A percentile compares a stretch with the other conserved stretches of the same genome.
These are phyloP conservation scores for Pterostichus madidus DNA, from an alignment of 2,888 invertebrate genomes.

Conservation along the genomic window DNA sequence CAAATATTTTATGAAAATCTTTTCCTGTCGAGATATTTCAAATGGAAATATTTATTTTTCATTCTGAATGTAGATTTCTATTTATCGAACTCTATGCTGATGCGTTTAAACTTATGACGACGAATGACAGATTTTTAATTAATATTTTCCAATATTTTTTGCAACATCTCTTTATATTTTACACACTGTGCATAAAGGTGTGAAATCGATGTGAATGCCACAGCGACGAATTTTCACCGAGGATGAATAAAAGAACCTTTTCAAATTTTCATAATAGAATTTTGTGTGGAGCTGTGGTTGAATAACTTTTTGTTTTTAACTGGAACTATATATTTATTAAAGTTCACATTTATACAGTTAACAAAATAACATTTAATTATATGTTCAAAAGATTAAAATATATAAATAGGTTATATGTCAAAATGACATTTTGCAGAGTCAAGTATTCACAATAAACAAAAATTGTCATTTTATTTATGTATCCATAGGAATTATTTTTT, in stretches of 20 bases:
- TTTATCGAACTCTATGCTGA: slow-evolving; percentile 7
- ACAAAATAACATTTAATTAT: too few relatives aligned
- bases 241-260: slow-evolving; percentile 20
- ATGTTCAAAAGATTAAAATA: too few relatives aligned
- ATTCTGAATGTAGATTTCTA: slow-evolving; percentile 4
- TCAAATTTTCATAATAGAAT: slow-evolving; percentile 28
- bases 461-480: too few relatives aligned
- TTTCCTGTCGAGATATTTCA: slow-evolving; percentile 2
- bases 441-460: too few relatives aligned
- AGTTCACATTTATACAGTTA: neutral
- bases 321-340: slow-evolving; percentile 9
- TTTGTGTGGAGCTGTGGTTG: slow-evolving; percentile 3
- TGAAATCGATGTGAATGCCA: slow-evolving; percentile 42
- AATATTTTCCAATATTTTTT: slow-evolving; percentile 49
- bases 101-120: slow-evolving; percentile 25
- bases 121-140: slow-evolving; percentile 41
- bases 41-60: slow-evolving; percentile 10
- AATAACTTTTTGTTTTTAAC: slow-evolving; percentile 16
- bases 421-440: too few relatives aligned
- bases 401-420: too few relatives aligned
- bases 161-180: slow-evolving; percentile 24
- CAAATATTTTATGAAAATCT: slow-evolving; percentile 10
- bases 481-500: too few relatives aligned
- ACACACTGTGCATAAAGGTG: slow-evolving; percentile 12
- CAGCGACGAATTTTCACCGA: slow-evolving; percentile 9